A percentile compares a stretch with the other conserved stretches of the same genome.
phyloP scores from a whole-genome alignment of 1,140 invertebrate genomes.

The Platyura marginata region DNA sequence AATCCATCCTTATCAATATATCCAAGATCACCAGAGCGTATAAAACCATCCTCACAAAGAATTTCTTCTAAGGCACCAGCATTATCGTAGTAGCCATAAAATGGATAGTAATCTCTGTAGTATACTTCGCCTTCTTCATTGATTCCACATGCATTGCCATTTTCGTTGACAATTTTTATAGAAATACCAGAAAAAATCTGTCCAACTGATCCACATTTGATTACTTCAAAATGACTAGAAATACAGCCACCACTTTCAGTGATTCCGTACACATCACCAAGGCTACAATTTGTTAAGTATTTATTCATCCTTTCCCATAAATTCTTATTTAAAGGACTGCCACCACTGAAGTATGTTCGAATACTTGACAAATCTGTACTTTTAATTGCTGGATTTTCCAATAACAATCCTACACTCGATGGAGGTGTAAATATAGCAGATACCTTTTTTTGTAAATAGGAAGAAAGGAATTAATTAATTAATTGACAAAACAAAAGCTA shows the following conservation, averaged over 20 bases:
- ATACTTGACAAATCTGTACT: not conserved
- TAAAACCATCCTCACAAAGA: conserved; percentile 44
- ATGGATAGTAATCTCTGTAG: conserved; percentile 34
- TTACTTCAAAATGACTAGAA: not conserved
- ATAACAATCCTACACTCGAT: not conserved
- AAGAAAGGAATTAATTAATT: not conserved
- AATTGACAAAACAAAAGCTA: not conserved
- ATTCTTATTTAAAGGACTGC: not conserved
- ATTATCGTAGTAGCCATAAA: conserved; percentile 39
- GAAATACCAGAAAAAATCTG: conserved; percentile 9
- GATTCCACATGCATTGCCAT: conserved; percentile 30
- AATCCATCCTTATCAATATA: conserved; percentile 43
- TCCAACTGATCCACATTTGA: not conserved
- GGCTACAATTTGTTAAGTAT: not conserved
- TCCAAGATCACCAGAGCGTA: conserved; percentile 55
- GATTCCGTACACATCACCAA: not conserved
- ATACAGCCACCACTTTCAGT: not conserved
- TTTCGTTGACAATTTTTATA: conserved; percentile 26
- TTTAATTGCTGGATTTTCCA: not conserved
- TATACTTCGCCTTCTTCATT: conserved; percentile 43
- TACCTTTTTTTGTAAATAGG: no score
- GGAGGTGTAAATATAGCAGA: not conserved
- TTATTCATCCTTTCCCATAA: not conserved
- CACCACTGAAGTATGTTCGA: not conserved
- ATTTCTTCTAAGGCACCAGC: conserved; percentile 33